Evolutionary conservation across 2,888 invertebrate genomes (phyloP), one percentile per base, ranked within the genome.

Genomic region (Epinotia ramella): DNA sequence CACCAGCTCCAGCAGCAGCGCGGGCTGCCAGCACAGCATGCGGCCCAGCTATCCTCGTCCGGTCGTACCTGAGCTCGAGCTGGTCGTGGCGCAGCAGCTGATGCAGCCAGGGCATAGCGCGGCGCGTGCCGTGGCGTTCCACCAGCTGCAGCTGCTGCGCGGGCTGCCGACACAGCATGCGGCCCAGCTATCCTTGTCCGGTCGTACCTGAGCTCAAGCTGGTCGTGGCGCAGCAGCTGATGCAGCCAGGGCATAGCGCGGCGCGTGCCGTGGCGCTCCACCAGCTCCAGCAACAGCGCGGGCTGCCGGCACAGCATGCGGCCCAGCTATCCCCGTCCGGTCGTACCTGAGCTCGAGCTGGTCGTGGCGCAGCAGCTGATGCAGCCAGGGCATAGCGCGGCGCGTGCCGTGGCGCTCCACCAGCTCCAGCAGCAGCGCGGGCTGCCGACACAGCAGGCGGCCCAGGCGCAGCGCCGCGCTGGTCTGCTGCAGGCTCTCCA

Each of bases 171-270:
- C 99, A 99, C 80, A 99, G 95, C 84, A 98, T 95, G 89, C 98
- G 97, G 4, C 99, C 99, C 75, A 99, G 95, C 20, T 20, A 20
- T 20, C 7, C 40, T 40, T 1, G 40, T 9, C 12, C 13, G 44
- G 46, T 3, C 20, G 53, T 81, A 95, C 95, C 94, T 96, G 57
- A 97, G 95, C 20, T 98, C 97, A 0, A 98, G 66, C 66, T 66
- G 66, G 56, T 66, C 66, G 66, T 97, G 98, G 82, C 98, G 97
- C 16, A 99, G 98, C 77, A 99, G 95, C 88, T 98, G 98, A 9
- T 98, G 98, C 78, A 99, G 94, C 99, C 99, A 99, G 3, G 99
- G 99, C 98, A 99, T 98, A 57, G 99, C 98, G 80, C 98, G 97
- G 0, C 98, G 96, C 11, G 98, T 97, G 80, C 98, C 97, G 87